phyloP scores from a whole-genome alignment of 92 coral and sea anemone species.

The Blastomussa wellsi region DNA sequence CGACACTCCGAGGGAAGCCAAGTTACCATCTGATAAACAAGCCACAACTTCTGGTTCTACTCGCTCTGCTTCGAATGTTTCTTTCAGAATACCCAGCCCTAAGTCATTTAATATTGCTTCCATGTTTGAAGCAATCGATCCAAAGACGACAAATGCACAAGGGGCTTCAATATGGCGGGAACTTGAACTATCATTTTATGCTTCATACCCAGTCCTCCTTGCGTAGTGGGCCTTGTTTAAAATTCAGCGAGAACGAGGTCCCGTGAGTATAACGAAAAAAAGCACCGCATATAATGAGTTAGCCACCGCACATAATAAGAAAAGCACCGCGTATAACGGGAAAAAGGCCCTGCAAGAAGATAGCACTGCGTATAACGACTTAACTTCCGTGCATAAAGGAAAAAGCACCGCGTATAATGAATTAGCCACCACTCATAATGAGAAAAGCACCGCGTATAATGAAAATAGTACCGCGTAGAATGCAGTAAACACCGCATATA shows the following conservation, averaged over 20 bases:
- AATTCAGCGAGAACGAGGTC: no score
- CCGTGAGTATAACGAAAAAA: no score
- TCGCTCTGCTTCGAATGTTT: constrained; percentile 42
- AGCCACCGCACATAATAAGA: no score
- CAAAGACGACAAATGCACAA: neutral
- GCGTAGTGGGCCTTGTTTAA: constrained; percentile 28
- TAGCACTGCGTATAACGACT: constrained; percentile 10
- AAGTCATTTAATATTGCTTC: constrained; percentile 11
- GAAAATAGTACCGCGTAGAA: constrained; percentile 2
- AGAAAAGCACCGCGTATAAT: constrained; percentile 9
- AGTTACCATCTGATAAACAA: constrained; percentile 47
- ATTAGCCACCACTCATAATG: no score
- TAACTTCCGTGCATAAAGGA: constrained; percentile 3
- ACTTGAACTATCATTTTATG: constrained; percentile 2
- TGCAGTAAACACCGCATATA: no score
- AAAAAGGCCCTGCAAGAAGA: no score
- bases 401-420: constrained; percentile 27
- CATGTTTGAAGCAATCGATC: constrained; percentile 16
- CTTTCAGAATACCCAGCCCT: constrained; percentile 30
- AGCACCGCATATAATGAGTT: no score
- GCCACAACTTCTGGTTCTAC: constrained; percentile 36
- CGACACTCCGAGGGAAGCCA: constrained; percentile 55
- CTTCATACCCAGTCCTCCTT: constrained; percentile 28
- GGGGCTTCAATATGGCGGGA: constrained; percentile 21
- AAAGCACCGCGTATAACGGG: no score